Base-by-base conservation (phyloP, 2,797 vertebrate species). In the Aulostomus chinensis region DNA sequence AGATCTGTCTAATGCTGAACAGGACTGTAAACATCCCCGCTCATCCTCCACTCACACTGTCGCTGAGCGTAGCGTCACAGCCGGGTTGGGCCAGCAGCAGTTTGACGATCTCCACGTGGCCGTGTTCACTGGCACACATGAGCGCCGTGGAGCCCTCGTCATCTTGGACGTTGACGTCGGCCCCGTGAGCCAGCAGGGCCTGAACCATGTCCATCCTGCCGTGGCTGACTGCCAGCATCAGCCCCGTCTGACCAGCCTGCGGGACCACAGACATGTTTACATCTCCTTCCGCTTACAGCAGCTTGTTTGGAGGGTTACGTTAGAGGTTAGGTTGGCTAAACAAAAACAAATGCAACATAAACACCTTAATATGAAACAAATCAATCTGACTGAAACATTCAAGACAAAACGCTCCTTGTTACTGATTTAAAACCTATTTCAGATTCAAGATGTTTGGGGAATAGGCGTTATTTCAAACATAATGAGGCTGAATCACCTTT, bases 181-280 rank as follows among this genome's bases (percentile, higher is more conserved):
- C 95, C 2, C 93, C 90, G 36, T 95, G 96, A 45, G 79, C 91
- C 75, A 99, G 86, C 56, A 99, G 90, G n/a, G 94, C 94, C 80
- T 89, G 94, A 8, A 98, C 97, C 96, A 99, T 98, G 86, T 98
- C 96, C 88, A 96, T 96, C 59, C 97, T 83, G 5, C 97, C 97
- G 0, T 99, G 97, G 61, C 96, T 99, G 85, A 98, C 97, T 0
- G 96, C 97, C 54, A 99, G 90, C 97, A 99, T 99, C 84, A 99
- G 90, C 5, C 94, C 96, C 0, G 97, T 99, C 91, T 99, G 97
- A 30, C 96, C 97, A 10, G 97, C 96, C 97, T 99, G 83, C 4
- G 12, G 0, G 10, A 16, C 7, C 5, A 33, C 24, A 25, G 6
- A 25, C 24, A 15, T n/a, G n/a, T n/a, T n/a, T n/a, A n/a, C n/a